Evolutionary conservation across 2,888 invertebrate genomes (phyloP).

Genomic region (Cylloceria caligata): DNA sequence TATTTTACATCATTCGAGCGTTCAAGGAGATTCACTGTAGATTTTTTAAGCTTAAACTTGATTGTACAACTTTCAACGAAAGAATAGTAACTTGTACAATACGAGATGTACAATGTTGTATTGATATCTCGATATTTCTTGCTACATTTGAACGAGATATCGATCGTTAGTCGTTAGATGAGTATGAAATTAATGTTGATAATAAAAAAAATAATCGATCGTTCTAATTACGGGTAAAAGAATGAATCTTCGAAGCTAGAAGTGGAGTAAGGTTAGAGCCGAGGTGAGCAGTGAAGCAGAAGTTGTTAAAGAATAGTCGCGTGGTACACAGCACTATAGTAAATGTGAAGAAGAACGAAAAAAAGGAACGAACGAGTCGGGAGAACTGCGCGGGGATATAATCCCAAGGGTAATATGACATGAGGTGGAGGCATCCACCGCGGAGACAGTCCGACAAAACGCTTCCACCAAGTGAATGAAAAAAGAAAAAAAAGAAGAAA

Average conservation of each 20-base stretch:
- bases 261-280: conserved; percentile 36
- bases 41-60: not conserved
- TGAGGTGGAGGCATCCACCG: conserved; percentile 53
- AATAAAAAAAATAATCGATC: conserved; percentile 49
- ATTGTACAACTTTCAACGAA: not conserved
- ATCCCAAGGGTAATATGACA: conserved; percentile 62
- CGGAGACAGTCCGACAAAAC: conserved; percentile 79
- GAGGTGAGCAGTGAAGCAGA: conserved; percentile 45
- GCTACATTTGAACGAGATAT: conserved; percentile 7
- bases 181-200: not conserved
- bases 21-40: too few species aligned
- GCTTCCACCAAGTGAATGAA: conserved; percentile 73
- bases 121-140: not conserved
- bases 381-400: conserved; percentile 30
- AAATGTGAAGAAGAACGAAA: conserved; percentile 48
- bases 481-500: conserved; percentile 69
- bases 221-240: conserved; percentile 64
- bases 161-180: not conserved
- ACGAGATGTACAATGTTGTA: not conserved
- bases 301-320: conserved; percentile 32
- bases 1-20: too few species aligned
- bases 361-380: conserved; percentile 36
- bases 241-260: conserved; percentile 42
- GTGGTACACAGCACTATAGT: conserved; percentile 22
- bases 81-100: not conserved